Conservation (phyloP, 2,797 vertebrate genomes). For the Sebastes umbrosus region DNA sequence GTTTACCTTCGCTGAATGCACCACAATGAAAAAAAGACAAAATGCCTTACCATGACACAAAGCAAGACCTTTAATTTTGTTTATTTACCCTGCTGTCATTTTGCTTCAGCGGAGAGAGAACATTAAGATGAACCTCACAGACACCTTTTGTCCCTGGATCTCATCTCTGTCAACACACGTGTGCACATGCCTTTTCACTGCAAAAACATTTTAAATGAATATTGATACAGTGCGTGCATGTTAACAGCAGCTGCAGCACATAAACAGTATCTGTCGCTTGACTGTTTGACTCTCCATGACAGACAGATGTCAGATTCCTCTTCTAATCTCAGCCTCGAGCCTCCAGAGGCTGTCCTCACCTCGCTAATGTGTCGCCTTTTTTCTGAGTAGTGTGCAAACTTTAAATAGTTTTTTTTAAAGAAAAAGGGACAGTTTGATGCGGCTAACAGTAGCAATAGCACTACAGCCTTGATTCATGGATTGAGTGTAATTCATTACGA, state of each 20-base stretch:
- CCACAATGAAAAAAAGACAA: slow-evolving; percentile 1
- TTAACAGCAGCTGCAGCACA: slow-evolving; percentile 38
- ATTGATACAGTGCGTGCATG: slow-evolving; percentile 13
- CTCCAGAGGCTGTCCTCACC: slow-evolving; percentile 11
- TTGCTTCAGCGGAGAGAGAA: background rate
- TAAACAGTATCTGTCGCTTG: slow-evolving; percentile 15
- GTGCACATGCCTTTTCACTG: background rate
- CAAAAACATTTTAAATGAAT: slow-evolving; percentile 10
- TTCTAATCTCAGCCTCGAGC: slow-evolving; percentile 16
- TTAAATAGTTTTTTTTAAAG: background rate
- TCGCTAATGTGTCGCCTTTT: background rate
- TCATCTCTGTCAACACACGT: background rate
- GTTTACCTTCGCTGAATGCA: slow-evolving; percentile 39
- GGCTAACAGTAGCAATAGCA: background rate
- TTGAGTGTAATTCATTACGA: slow-evolving; percentile 22
- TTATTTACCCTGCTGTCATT: background rate
- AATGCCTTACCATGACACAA: background rate
- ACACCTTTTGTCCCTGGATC: background rate
- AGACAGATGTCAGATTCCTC: slow-evolving; percentile 46
- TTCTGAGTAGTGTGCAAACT: background rate
- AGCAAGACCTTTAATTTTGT: background rate
- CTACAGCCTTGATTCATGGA: background rate
- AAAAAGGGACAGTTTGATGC: background rate
- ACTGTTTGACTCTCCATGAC: slow-evolving; percentile 24
- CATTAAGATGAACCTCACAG: background rate